Evolutionary conservation across 2,113 vertebrate genomes (phyloP).

Genomic region (Kryptolebias marmoratus): DNA sequence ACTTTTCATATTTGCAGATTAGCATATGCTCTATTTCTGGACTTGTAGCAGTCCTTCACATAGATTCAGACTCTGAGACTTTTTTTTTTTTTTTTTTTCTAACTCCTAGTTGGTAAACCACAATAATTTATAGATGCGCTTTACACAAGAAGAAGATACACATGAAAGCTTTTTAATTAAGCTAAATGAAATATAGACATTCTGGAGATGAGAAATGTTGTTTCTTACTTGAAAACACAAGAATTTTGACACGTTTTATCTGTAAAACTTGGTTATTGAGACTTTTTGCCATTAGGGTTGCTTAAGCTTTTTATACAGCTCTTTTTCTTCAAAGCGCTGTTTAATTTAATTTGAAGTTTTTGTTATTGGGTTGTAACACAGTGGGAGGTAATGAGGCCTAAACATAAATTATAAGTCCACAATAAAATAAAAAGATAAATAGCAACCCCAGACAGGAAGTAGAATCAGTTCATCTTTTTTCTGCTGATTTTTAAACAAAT

Average conservation of each 20-base stretch:
- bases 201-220: too few species aligned
- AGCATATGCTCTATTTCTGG: conserved; percentile 67
- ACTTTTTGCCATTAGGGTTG: not conserved
- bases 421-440: not conserved
- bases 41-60: conserved; percentile 42
- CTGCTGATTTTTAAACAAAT: not conserved
- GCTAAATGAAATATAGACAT: too few species aligned
- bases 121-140: conserved; percentile 40
- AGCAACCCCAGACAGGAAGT: not conserved
- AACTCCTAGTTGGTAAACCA: conserved; percentile 39
- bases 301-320: not conserved
- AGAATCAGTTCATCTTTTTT: not conserved
- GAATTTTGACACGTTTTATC: too few species aligned
- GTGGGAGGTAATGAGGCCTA: conserved; percentile 13
- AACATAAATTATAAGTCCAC: conserved; percentile 1
- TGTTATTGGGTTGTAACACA: conserved; percentile 6
- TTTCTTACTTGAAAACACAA: too few species aligned
- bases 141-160: not conserved
- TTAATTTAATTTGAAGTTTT: too few species aligned
- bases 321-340: not conserved
- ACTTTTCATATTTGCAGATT: conserved; percentile 66
- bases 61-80: conserved; percentile 53
- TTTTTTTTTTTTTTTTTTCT: conserved; percentile 48
- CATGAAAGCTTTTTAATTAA: too few species aligned
- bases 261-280: not conserved